phyloP scores from a whole-genome alignment of 2,888 invertebrate species.

The Allacma fusca region DNA sequence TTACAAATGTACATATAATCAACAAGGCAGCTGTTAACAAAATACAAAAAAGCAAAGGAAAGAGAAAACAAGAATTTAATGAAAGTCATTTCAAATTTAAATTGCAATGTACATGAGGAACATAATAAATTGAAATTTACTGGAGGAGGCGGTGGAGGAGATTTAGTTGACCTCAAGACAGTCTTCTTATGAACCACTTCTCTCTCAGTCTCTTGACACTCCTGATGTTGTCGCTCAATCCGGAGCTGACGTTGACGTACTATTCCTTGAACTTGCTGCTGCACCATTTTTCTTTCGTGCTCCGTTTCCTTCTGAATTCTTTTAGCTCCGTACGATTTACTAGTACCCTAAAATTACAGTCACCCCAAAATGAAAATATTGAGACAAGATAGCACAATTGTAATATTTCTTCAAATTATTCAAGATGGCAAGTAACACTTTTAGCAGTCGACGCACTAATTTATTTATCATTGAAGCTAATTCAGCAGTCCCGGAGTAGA shows the following conservation, averaged over 20 bases:
- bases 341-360: neutral
- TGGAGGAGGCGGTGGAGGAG: conserved; percentile 70
- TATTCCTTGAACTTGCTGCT: conserved; percentile 60
- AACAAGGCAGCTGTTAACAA: neutral
- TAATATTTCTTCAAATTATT: too few species aligned
- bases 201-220: conserved; percentile 63
- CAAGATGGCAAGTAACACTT: too few species aligned
- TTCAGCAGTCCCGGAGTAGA: neutral
- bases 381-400: too few species aligned
- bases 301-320: conserved; percentile 61
- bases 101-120: neutral
- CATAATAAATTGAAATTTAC: conserved; percentile 64
- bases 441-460: too few species aligned
- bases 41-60: conserved; percentile 15
- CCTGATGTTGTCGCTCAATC: conserved; percentile 61
- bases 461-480: too few species aligned
- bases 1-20: neutral
- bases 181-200: conserved; percentile 61
- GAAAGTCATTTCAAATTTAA: neutral
- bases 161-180: conserved; percentile 47
- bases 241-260: conserved; percentile 59
- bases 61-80: conserved; percentile 7
- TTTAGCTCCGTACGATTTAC: conserved; percentile 51
- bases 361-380: too few species aligned
- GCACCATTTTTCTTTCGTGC: conserved; percentile 61